These are phyloP conservation scores for Clarias pachynema DNA, from an alignment of 2,797 vertebrate species.

Conservation along the genomic window DNA sequence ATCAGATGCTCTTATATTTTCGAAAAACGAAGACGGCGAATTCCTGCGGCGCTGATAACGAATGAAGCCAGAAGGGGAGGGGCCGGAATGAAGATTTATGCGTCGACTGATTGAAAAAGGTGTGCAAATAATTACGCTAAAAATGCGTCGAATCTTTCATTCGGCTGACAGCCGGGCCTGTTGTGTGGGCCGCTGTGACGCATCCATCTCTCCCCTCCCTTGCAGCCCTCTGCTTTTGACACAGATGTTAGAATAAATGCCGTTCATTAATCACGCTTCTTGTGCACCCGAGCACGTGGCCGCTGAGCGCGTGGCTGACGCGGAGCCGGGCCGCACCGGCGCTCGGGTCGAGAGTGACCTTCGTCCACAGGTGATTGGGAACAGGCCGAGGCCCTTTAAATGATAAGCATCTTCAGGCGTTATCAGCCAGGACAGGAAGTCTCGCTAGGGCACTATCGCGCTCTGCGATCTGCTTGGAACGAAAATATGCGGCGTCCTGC, in stretches of 20 bases:
- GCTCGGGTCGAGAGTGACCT: neutral
- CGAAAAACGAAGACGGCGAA: neutral
- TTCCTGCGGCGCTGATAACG: slow-evolving; percentile 3
- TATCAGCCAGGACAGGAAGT: slow-evolving; percentile 80
- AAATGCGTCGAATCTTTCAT: slow-evolving; percentile 29
- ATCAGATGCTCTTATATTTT: neutral
- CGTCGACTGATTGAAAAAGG: slow-evolving; percentile 35
- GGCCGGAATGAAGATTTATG: slow-evolving; percentile 26
- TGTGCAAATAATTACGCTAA: slow-evolving; percentile 37
- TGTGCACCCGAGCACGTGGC: slow-evolving; percentile 61
- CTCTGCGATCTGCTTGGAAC: slow-evolving; percentile 74
- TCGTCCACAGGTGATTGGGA: slow-evolving; percentile 65
- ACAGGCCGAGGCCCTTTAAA: slow-evolving; percentile 69
- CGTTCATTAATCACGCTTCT: slow-evolving; percentile 82
- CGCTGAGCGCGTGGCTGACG: neutral
- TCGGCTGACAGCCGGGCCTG: slow-evolving; percentile 29
- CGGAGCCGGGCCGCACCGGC: neutral
- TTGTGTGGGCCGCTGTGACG: slow-evolving; percentile 32
- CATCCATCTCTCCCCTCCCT: slow-evolving; percentile 33
- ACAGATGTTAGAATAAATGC: slow-evolving; percentile 83
- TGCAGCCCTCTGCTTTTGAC: slow-evolving; percentile 64
- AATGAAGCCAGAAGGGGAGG: neutral
- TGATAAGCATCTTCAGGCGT: slow-evolving; percentile 77
- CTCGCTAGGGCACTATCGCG: slow-evolving; percentile 72
- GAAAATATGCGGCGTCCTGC: slow-evolving; percentile 32